A percentile compares a stretch with the other conserved stretches of the same genome.
These are phyloP conservation scores for Ormia ochracea DNA, from an alignment of 2,888 invertebrate genomes.

Conservation along the genomic window DNA sequence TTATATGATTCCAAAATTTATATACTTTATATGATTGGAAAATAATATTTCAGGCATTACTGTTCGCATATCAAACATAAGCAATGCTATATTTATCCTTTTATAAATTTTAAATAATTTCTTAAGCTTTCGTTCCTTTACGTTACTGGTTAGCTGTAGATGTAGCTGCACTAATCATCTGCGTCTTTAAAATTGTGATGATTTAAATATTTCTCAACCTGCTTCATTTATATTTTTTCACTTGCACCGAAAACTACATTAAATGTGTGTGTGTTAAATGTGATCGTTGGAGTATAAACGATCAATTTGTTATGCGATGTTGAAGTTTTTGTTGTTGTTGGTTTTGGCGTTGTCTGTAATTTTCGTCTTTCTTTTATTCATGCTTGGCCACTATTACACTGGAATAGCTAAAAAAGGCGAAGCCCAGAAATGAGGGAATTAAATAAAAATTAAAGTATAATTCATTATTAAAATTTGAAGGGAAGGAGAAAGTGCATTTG, in stretches of 20 bases:
- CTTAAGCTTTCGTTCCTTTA: too few species aligned
- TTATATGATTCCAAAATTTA: too few species aligned
- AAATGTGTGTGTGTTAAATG: constrained; percentile 24
- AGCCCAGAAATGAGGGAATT: neutral
- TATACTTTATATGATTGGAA: too few species aligned
- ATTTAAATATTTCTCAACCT: constrained; percentile 57
- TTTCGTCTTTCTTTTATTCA: neutral
- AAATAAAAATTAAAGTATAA: constrained; percentile 31
- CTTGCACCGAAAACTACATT: constrained; percentile 18
- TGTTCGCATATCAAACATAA: too few species aligned
- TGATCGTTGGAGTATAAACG: constrained; percentile 57
- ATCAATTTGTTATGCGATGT: constrained; percentile 56
- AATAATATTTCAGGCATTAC: too few species aligned
- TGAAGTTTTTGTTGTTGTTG: neutral
- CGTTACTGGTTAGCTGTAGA: constrained; percentile 3
- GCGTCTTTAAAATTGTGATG: constrained; percentile 45
- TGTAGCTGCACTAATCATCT: constrained; percentile 25
- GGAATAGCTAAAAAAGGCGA: neutral
- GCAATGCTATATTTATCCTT: too few species aligned
- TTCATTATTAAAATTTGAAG: neutral
- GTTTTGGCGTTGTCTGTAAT: constrained; percentile 28
- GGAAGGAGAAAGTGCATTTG: too few species aligned
- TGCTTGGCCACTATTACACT: neutral
- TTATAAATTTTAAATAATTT: too few species aligned
- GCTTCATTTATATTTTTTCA: constrained; percentile 1